Base-by-base conservation (phyloP, 1,140 invertebrate genomes). In the Trachelipus rathkii region DNA sequence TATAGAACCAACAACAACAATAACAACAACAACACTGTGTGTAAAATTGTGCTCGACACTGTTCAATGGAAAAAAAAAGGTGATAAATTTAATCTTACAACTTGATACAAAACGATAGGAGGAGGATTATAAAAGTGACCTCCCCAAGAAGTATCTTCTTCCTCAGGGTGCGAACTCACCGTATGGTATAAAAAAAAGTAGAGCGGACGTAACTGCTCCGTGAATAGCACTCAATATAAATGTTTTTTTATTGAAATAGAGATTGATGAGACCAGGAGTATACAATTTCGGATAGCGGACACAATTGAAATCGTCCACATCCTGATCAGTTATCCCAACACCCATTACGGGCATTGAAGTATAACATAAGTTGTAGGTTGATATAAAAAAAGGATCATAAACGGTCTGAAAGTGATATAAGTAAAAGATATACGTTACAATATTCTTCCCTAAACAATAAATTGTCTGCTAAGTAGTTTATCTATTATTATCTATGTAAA, bases 121-220 rank as follows among this genome's bases (percentile, higher is more conserved):
- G 33, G 33, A 33, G 33, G n/a, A n/a, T n/a, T 33, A 33, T 33
- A 33, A 33, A 33, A 33, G 33, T 33, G 33, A 33, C 33, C 33
- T 33, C 33, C 33, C 6, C 33, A 33, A 33, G 1, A n/a, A n/a
- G n/a, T n/a, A n/a, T 33, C 6, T 33, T 33, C 6, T 33, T 33
- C 6, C 33, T 33, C 33, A 33, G 33, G 33, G 33, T 33, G 33
- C 33, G 33, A 33, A 78, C 87, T 88, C 85, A 91, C 95, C 96
- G 85, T 97, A 98, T 0, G 96, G 93, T 84, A 99, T 93, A 82
- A 99, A 93, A 86, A 99, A 99, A 77, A 99, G 87, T 77, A 98
- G 91, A 82, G 97, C 89, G 71, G 96, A 98, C n/a, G 96, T 95
- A 82, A 96, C 92, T 83, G 96, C 93, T 11, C 96, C 97, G 85